A percentile compares a stretch with the other conserved stretches of the same genome.
These are phyloP conservation scores for Oxystoma pomonae DNA, from an alignment of 2,888 invertebrate genomes.

Conservation along the genomic window DNA sequence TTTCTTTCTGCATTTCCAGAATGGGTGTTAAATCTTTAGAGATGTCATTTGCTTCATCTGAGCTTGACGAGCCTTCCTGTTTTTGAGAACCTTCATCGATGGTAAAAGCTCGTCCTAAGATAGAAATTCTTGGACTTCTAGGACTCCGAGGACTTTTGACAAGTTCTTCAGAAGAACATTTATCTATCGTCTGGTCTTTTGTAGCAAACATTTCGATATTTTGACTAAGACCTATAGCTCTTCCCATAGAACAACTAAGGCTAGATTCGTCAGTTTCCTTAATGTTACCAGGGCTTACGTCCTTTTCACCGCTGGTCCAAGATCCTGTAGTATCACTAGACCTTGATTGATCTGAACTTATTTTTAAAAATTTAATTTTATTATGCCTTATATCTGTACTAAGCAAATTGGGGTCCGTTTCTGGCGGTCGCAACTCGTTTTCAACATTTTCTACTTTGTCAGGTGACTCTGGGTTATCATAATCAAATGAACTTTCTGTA, in stretches of 20 bases:
- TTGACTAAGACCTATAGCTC: conserved; percentile 74
- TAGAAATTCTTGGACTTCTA: conserved; percentile 44
- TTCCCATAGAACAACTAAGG: conserved; percentile 73
- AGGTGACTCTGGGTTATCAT: conserved; percentile 42
- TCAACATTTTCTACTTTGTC: conserved; percentile 33
- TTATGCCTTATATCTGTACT: conserved; percentile 51
- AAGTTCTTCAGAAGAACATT: conserved; percentile 38
- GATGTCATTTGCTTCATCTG: conserved; percentile 42
- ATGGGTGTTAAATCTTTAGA: conserved; percentile 42
- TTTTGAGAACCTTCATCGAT: conserved; percentile 45
- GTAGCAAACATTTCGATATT: conserved; percentile 64
- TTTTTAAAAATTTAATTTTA: conserved; percentile 55
- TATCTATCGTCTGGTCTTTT: conserved; percentile 57
- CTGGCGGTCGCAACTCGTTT: conserved; percentile 19
- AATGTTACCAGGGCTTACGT: conserved; percentile 58
- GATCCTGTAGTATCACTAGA: conserved; percentile 69
- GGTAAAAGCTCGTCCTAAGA: conserved; percentile 46
- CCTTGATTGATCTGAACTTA: conserved; percentile 70
- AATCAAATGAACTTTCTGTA: conserved; percentile 61
- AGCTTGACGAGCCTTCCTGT: conserved; percentile 34
- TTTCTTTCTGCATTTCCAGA: conserved; percentile 34
- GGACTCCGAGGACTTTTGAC: conserved; percentile 42
- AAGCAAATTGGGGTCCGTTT: conserved; percentile 32
- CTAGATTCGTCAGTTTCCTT: conserved; percentile 72
- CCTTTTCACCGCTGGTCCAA: conserved; percentile 76